Evolutionary conservation across 2,113 vertebrate species (phyloP).

Genomic region (Mormoops blainvillei): DNA sequence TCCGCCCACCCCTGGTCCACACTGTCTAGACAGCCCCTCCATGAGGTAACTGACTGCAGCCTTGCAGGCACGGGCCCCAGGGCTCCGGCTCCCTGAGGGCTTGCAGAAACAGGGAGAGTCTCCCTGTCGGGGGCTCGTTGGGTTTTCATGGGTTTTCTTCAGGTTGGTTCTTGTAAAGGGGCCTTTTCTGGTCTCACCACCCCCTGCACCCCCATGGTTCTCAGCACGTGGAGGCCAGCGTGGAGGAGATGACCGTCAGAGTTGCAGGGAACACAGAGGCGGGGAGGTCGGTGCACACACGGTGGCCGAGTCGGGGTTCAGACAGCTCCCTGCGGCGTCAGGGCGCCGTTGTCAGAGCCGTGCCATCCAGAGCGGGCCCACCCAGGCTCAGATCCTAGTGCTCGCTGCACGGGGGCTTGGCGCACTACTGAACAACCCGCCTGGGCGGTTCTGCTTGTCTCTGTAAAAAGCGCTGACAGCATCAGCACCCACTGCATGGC

Average conservation of each 20-base stretch:
- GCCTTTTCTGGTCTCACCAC: neutral
- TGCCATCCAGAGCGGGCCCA: neutral
- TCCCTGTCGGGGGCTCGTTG: neutral
- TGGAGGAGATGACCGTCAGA: neutral
- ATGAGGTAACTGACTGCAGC: too few relatives aligned
- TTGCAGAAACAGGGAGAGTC: neutral
- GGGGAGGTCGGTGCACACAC: fast-evolving
- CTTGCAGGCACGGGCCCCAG: too few relatives aligned
- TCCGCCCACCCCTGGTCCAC: neutral
- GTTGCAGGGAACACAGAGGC: too few relatives aligned
- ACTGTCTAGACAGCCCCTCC: too few relatives aligned
- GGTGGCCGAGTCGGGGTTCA: neutral
- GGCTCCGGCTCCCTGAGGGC: fast-evolving
- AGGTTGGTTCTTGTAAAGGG: neutral
- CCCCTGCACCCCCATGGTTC: too few relatives aligned
- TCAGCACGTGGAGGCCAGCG: neutral
- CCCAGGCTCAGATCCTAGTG: fast-evolving
- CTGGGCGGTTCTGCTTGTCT: neutral
- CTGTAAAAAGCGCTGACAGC: neutral
- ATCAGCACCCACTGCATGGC: neutral
- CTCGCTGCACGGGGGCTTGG: neutral
- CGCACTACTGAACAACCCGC: fast-evolving
- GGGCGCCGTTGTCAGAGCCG: fast-evolving
- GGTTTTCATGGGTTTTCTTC: neutral
- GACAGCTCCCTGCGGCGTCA: neutral